These are phyloP conservation scores for Galendromus occidentalis DNA, from an alignment of 1,140 invertebrate genomes.

Conservation along the genomic window DNA sequence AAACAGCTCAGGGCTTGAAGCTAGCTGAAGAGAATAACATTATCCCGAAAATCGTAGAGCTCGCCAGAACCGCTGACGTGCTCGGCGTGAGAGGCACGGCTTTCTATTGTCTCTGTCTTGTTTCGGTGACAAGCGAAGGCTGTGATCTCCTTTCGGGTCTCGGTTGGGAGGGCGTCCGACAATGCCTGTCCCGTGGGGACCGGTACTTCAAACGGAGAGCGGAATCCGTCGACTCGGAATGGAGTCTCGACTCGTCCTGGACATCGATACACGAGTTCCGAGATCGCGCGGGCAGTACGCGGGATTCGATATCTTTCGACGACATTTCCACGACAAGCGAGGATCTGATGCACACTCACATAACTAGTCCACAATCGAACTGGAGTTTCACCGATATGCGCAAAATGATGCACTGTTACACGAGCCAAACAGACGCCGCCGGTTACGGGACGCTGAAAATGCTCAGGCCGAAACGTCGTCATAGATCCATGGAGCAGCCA, in stretches of 20 bases:
- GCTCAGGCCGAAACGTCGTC: not conserved
- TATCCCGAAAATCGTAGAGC: slow-evolving; percentile 38
- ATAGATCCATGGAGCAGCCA: not conserved
- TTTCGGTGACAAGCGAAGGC: slow-evolving; percentile 58
- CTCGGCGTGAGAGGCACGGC: slow-evolving; percentile 62
- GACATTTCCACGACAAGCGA: not conserved
- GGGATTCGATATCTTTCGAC: not conserved
- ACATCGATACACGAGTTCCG: not conserved
- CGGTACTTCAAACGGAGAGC: not conserved
- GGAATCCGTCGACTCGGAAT: not conserved
- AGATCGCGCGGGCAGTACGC: not conserved
- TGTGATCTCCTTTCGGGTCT: slow-evolving; percentile 40
- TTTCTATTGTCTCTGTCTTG: slow-evolving; percentile 60
- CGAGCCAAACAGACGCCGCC: not conserved
- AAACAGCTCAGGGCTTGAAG: slow-evolving; percentile 46
- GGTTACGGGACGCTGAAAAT: slow-evolving; percentile 3
- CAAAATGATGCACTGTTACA: slow-evolving; percentile 2
- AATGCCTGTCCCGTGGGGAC: not conserved
- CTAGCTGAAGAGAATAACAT: slow-evolving; percentile 42
- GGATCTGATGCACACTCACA: not conserved
- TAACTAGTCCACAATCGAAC: not conserved
- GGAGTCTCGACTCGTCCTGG: slow-evolving; percentile 1
- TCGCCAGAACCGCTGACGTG: slow-evolving; percentile 58
- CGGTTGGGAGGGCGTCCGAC: slow-evolving; percentile 1
- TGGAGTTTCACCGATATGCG: slow-evolving; percentile 10